Evolutionary conservation across 2,113 vertebrate species (phyloP).

Genomic region (Nibea albiflora): DNA sequence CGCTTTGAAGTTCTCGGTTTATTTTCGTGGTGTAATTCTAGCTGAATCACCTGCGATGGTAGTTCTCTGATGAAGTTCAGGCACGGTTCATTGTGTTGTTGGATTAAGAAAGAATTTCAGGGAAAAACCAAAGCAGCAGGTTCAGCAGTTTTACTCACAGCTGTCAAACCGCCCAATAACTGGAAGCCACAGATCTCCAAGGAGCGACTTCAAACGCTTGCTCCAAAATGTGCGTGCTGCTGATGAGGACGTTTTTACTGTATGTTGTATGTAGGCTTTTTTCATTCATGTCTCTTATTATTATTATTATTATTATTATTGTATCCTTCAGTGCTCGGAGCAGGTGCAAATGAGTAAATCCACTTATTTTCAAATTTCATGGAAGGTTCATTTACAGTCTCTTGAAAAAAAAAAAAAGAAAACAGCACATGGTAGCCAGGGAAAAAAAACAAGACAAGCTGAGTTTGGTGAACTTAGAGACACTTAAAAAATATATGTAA

Average conservation of each 20-base stretch:
- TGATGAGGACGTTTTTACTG: conserved; percentile 13
- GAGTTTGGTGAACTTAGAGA: not conserved
- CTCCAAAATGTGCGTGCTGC: conserved; percentile 12
- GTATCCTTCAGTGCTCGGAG: not conserved
- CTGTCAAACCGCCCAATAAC: conserved; percentile 30
- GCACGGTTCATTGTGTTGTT: conserved; percentile 8
- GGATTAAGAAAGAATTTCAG: conserved; percentile 6
- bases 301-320: not conserved
- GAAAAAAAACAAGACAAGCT: not conserved
- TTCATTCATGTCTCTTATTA: conserved; percentile 1
- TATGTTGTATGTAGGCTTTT: not conserved
- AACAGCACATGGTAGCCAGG: not conserved
- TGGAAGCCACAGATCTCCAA: conserved; percentile 7
- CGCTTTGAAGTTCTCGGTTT: conserved; percentile 9
- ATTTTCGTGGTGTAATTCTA: not conserved
- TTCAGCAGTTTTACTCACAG: conserved; percentile 33
- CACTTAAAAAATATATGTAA: not conserved
- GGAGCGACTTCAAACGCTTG: conserved; percentile 21
- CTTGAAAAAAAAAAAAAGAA: not conserved
- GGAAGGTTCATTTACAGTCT: not conserved
- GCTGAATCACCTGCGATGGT: conserved; percentile 20
- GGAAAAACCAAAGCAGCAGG: conserved; percentile 15
- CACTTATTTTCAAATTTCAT: not conserved
- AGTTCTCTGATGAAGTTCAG: conserved; percentile 27
- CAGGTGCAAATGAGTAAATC: not conserved